Evolutionary conservation across 2,888 invertebrate species (phyloP).

Genomic region (Drosophila sordidapex): DNA sequence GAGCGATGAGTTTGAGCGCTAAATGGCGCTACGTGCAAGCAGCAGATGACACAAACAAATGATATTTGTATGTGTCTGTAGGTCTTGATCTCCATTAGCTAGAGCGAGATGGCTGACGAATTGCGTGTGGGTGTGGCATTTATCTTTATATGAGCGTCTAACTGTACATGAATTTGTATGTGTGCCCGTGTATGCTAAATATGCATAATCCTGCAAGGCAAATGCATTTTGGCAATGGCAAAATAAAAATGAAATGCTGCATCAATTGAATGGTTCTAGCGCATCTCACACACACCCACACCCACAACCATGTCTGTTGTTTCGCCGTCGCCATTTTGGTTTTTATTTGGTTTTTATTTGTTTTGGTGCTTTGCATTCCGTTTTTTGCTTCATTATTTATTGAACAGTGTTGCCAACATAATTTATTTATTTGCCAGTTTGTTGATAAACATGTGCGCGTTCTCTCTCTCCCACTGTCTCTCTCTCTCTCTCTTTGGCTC

Average conservation of each 20-base stretch:
- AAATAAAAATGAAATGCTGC: constrained; percentile 23
- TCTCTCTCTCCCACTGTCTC: not conserved
- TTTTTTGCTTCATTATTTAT: constrained; percentile 61
- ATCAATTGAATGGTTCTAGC: constrained; percentile 40
- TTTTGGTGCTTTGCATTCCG: constrained; percentile 33
- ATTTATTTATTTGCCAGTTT: constrained; percentile 75
- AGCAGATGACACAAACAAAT: constrained; percentile 21
- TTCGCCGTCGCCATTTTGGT: constrained; percentile 47
- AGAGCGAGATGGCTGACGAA: constrained; percentile 44
- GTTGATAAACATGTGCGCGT: constrained; percentile 70
- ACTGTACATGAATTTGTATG: not conserved
- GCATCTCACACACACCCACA: constrained; percentile 5
- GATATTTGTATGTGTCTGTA: constrained; percentile 13
- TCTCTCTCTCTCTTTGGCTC: not conserved
- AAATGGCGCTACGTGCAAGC: constrained; percentile 36
- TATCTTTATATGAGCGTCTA: constrained; percentile 14
- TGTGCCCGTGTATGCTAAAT: not conserved
- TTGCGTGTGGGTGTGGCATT: constrained; percentile 49
- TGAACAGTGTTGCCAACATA: constrained; percentile 65
- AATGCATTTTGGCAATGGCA: constrained; percentile 60
- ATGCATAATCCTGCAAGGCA: constrained; percentile 45
- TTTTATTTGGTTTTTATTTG: constrained; percentile 38
- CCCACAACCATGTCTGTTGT: not conserved
- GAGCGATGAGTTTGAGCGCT: constrained; percentile 25
- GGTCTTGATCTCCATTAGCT: not conserved